Evolutionary conservation across 2,113 vertebrate species (phyloP), one percentile per base, ranked within the genome.

Genomic region (Perca flavescens): DNA sequence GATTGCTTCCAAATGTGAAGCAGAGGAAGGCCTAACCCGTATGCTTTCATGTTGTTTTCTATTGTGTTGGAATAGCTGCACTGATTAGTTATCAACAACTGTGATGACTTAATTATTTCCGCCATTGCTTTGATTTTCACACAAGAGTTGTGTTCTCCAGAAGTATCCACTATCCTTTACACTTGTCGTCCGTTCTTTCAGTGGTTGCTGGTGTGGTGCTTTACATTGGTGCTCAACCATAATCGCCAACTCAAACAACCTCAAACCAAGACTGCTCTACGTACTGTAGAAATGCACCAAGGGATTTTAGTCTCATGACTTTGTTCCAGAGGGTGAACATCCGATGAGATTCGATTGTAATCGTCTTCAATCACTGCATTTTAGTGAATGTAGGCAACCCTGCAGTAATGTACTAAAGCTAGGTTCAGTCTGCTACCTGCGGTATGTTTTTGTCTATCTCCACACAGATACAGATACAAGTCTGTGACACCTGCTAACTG

Each of bases 11-110:
- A 13, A 25, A 60, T 5, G 49, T 21, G 83, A 79, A 91, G 85
- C 77, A 52, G 46, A 69, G 62, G 89, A 85, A 83, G 88, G 77
- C 88, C 75, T 58, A 25, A 85, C 61, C 47, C 3, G 36, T 79
- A 9, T 95, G 93, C 86, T 31, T 95, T 92, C 91, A 94, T 94
- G 95, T 96, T 90, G 91, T 96, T 86, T 95, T 77, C 94, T 95
- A 93, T 95, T 95, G 93, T 94, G 93, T 96, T 94, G 94, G 95
- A 96, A 92, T 94, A 89, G 93, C 94, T 96, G 94, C 93, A 94
- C 95, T 94, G 96, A 96, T 79, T 62, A 64, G 81, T 82, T 72
- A 12, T 79, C 52, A 25, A 58, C 62, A 17, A 75, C 81, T 89
- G 86, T 86, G 81, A 85, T 62, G 76, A 87, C 61, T 70, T 66